Evolutionary conservation across 1,140 invertebrate genomes (phyloP).

Genomic region (Holcopasites calliopsidis): DNA sequence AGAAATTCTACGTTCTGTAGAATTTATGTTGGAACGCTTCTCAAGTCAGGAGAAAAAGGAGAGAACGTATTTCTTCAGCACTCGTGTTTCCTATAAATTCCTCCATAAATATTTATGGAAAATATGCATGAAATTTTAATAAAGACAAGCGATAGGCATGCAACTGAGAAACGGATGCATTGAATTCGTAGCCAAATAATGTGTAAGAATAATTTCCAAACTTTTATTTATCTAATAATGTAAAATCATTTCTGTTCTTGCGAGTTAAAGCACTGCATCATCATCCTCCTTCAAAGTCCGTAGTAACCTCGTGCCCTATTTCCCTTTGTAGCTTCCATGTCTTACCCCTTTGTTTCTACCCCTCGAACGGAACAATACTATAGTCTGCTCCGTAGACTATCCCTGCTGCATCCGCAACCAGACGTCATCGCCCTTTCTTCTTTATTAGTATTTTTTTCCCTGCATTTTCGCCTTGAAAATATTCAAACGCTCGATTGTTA

Average conservation of each 20-base stretch:
- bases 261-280: neutral
- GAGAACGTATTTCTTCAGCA: too few relatives aligned
- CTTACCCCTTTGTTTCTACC: neutral
- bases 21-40: neutral
- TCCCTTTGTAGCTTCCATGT: neutral
- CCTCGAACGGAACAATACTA: constrained; percentile 10
- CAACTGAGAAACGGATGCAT: too few relatives aligned
- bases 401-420: neutral
- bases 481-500: neutral
- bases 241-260: too few relatives aligned
- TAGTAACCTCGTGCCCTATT: neutral
- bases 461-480: neutral
- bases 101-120: too few relatives aligned
- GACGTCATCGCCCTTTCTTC: neutral
- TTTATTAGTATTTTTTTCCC: too few relatives aligned
- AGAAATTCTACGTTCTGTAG: neutral
- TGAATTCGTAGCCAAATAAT: too few relatives aligned
- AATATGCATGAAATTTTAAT: too few relatives aligned
- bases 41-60: neutral
- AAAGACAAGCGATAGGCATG: too few relatives aligned
- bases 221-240: too few relatives aligned
- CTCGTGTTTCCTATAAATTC: too few relatives aligned
- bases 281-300: too few relatives aligned
- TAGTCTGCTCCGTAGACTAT: neutral
- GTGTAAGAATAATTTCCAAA: too few relatives aligned